These are phyloP conservation scores for Amphiprion clarkii DNA, from an alignment of 2,797 vertebrate genomes.

Conservation along the genomic window DNA sequence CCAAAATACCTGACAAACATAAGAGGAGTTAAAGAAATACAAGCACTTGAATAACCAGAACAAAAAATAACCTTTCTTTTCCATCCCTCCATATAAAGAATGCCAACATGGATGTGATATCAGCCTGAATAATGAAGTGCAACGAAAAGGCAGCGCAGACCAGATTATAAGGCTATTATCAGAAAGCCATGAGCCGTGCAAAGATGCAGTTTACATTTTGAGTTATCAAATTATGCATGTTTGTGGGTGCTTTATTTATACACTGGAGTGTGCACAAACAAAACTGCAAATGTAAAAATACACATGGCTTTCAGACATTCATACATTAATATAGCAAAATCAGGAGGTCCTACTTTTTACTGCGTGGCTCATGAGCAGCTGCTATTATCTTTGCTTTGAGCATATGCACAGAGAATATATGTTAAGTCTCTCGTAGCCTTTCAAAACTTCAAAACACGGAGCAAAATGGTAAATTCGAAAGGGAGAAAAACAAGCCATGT, in stretches of 20 bases:
- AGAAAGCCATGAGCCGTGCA: constrained; percentile 17
- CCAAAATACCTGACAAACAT: no score
- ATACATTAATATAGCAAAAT: constrained; percentile 9
- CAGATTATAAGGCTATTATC: constrained; percentile 23
- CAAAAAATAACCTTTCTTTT: not conserved
- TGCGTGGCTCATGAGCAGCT: constrained; percentile 16
- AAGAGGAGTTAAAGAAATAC: not conserved
- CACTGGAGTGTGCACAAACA: constrained; percentile 5
- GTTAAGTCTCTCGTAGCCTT: not conserved
- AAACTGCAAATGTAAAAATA: constrained; percentile 12
- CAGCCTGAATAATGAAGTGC: constrained; percentile 16
- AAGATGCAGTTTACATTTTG: constrained; percentile 14
- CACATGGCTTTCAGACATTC: not conserved
- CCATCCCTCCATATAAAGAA: not conserved
- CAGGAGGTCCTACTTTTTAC: constrained; percentile 2
- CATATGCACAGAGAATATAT: constrained; percentile 18
- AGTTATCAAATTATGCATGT: constrained; percentile 11
- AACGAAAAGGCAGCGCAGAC: constrained; percentile 1
- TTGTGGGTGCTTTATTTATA: constrained; percentile 6
- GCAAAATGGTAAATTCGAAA: not conserved
- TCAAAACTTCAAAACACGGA: constrained; percentile 8
- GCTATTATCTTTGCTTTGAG: constrained; percentile 9
- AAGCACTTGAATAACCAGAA: not conserved
- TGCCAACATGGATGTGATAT: constrained; percentile 10
- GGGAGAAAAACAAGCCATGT: constrained; percentile 17